Base-by-base conservation (phyloP, 2,113 vertebrate species). In the Myxocyprinus asiaticus region DNA sequence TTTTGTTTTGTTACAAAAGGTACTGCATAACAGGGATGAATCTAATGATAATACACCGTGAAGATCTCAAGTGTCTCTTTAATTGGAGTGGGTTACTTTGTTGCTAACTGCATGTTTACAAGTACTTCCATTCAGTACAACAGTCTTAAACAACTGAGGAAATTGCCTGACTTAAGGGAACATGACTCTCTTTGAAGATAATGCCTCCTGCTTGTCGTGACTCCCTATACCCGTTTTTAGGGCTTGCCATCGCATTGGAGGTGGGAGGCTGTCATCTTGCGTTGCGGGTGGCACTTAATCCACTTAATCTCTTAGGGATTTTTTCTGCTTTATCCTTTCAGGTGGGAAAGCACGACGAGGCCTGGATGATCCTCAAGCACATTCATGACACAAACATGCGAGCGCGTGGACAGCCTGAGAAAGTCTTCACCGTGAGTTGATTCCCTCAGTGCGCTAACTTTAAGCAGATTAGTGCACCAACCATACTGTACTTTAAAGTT, bases 311-410 rank as follows among this genome's bases (percentile, higher is more conserved):
- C 66, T 74, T 58, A 55, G 15, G 77, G 67, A 65, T 66, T 70
- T 84, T n/a, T 76, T 70, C 45, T 75, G 33, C 55, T 72, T 22
- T 68, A 50, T 89, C 71, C 83, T 84, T 85, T 84, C 90, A 99
- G 98, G 87, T 95, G 88, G 98, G 97, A 84, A 99, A 98, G 86
- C 97, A 99, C 42, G 98, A 99, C 61, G 97, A 99, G 91, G 98
- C 96, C 67, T 99, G 98, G 98, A 99, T 99, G 98, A 97, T 99
- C 91, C 95, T 99, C 87, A 99, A 99, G 87, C 94, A 97, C 88
- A 99, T 99, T 88, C 98, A 99, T 55, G 98, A 99, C 92, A 98
- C 96, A 81, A 99, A 99, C 89, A 99, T 99, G 98, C 91, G 96
- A 83, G 97, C 97, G 8, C 96, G 98, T 79, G 96, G 98, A 70